Conservation (phyloP, 2,888 invertebrate species). For the Theretra japonica region DNA sequence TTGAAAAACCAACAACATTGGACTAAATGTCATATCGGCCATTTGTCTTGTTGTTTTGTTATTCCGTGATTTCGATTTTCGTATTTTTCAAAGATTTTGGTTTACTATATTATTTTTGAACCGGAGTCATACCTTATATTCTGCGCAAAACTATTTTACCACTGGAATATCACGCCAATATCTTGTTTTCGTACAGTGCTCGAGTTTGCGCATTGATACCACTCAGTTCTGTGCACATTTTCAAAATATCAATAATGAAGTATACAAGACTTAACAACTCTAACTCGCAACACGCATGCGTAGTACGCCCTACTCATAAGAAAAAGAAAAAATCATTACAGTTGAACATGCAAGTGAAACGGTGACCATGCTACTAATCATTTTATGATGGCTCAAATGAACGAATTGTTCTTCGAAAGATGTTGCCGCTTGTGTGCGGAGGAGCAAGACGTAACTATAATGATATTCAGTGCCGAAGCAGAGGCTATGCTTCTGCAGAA, state of each 20-base stretch:
- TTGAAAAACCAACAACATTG: too few relatives aligned
- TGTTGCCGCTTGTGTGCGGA: slow-evolving; percentile 88
- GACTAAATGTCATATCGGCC: too few relatives aligned
- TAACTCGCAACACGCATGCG: slow-evolving; percentile 67
- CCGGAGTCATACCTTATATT: background rate
- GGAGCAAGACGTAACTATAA: slow-evolving; percentile 84
- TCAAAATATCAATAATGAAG: slow-evolving; percentile 61
- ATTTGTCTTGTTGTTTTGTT: too few relatives aligned
- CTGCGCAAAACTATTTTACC: background rate
- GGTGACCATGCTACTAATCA: slow-evolving; percentile 36
- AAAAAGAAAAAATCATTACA: slow-evolving; percentile 68
- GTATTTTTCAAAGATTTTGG: too few relatives aligned
- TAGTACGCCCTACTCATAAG: slow-evolving; percentile 45
- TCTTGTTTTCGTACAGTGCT: background rate
- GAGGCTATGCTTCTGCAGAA: slow-evolving; percentile 86
- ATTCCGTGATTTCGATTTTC: too few relatives aligned
- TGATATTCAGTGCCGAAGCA: slow-evolving; percentile 88
- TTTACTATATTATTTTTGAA: too few relatives aligned
- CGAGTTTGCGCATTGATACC: slow-evolving; percentile 16
- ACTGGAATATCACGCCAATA: background rate
- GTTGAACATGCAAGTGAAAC: slow-evolving; percentile 42
- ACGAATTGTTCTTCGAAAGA: slow-evolving; percentile 66
- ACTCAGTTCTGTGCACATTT: slow-evolving; percentile 34
- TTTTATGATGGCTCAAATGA: slow-evolving; percentile 51
- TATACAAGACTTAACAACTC: slow-evolving; percentile 52